These are phyloP conservation scores for Agrochola lychnidis DNA, from an alignment of 2,888 invertebrate species.

Conservation along the genomic window DNA sequence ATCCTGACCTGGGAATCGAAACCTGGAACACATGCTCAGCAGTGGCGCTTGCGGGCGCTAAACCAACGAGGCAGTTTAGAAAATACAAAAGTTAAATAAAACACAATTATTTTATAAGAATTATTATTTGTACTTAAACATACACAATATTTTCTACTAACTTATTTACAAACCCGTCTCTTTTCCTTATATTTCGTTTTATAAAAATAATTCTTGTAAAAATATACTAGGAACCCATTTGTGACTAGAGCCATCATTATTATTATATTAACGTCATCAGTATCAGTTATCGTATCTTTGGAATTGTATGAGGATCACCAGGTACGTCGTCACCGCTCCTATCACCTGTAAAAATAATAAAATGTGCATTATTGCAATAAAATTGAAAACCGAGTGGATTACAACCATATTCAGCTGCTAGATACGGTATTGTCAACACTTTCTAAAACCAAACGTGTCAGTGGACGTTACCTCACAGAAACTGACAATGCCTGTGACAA, in stretches of 20 bases:
- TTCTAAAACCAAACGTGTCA: background rate
- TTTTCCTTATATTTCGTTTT: background rate
- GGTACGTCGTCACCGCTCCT: constrained; percentile 91
- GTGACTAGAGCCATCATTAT: constrained; percentile 44
- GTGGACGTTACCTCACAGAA: too few species aligned
- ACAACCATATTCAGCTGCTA: background rate
- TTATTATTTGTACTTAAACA: constrained; percentile 33
- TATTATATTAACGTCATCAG: background rate
- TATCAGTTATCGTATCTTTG: constrained; percentile 87
- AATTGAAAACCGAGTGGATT: background rate
- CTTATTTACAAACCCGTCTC: constrained; percentile 41
- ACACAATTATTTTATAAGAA: constrained; percentile 16
- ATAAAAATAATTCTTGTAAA: constrained; percentile 27
- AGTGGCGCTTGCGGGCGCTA: background rate
- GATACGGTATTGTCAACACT: background rate
- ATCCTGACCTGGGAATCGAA: background rate
- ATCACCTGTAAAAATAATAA: constrained; percentile 82
- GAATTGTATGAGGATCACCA: constrained; percentile 91
- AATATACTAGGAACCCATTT: constrained; percentile 50
- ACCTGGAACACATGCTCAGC: background rate
- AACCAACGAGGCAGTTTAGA: background rate
- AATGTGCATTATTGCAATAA: background rate
- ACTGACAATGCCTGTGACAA: background rate
- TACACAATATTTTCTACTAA: constrained; percentile 27
- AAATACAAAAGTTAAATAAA: constrained; percentile 16